Conservation (phyloP, 2,797 vertebrate genomes). For the Brotula barbata region DNA sequence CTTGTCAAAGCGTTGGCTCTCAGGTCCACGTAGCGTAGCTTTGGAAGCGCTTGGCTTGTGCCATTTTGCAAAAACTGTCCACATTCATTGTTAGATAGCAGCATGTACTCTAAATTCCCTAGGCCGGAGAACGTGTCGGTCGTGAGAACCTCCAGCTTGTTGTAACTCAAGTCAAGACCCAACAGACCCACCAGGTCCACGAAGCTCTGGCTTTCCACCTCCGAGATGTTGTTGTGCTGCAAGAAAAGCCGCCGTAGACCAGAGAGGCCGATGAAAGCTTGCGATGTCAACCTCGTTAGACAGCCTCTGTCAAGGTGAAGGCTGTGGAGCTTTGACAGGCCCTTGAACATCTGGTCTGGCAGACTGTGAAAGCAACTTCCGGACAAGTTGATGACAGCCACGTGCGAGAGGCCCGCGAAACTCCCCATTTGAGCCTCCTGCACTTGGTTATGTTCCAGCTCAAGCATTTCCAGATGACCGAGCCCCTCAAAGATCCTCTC, state of each 20-base stretch:
- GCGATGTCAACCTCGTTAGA: constrained; percentile 79
- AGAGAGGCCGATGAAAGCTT: constrained; percentile 85
- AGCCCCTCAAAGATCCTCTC: constrained; percentile 90
- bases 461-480: constrained; percentile 88
- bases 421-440: constrained; percentile 84
- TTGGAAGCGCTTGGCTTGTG: constrained; percentile 77
- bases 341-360: constrained; percentile 86
- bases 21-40: constrained; percentile 86
- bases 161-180: constrained; percentile 89
- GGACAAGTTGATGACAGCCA: constrained; percentile 92
- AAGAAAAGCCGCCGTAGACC: constrained; percentile 91
- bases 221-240: constrained; percentile 83
- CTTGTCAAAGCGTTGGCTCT: constrained; percentile 83
- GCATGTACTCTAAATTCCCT: constrained; percentile 89
- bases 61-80: constrained; percentile 73
- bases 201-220: constrained; percentile 87
- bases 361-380: constrained; percentile 88
- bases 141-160: constrained; percentile 82
- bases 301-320: constrained; percentile 93
- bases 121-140: constrained; percentile 83
- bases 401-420: constrained; percentile 85
- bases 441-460: constrained; percentile 90
- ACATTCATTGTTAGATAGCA: constrained; percentile 88
- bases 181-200: constrained; percentile 82
- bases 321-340: constrained; percentile 88